These are phyloP conservation scores for Heliconius nattereri DNA, from an alignment of 1,140 invertebrate species.

Conservation along the genomic window DNA sequence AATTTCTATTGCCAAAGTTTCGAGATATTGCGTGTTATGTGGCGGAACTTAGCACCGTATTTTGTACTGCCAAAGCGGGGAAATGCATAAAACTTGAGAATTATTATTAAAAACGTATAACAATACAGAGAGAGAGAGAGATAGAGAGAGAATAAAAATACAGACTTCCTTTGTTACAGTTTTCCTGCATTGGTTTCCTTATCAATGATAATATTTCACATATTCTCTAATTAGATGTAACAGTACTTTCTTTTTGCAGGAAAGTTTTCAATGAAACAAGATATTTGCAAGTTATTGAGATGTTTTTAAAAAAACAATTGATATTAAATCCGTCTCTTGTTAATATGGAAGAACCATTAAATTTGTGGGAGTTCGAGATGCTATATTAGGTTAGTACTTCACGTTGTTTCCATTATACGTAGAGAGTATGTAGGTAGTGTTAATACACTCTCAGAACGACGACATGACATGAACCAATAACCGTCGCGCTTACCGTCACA, in stretches of 20 bases:
- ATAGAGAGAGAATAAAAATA: too few species aligned
- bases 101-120: too few species aligned
- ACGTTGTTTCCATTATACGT: too few species aligned
- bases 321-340: slow-evolving; percentile 63
- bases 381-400: neutral
- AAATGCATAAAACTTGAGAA: neutral
- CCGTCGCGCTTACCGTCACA: neutral
- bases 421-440: too few species aligned
- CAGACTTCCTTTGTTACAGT: slow-evolving; percentile 46
- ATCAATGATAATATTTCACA: slow-evolving; percentile 89
- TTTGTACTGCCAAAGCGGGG: neutral
- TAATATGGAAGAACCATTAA: slow-evolving; percentile 76
- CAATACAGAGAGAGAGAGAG: too few species aligned
- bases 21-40: neutral
- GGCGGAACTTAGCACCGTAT: neutral
- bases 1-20: neutral
- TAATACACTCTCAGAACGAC: too few species aligned
- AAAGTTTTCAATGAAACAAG: slow-evolving; percentile 90
- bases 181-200: slow-evolving; percentile 47
- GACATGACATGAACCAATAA: neutral
- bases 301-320: slow-evolving; percentile 71
- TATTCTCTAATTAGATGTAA: slow-evolving; percentile 91
- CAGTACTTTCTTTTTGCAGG: slow-evolving; percentile 88
- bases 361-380: slow-evolving; percentile 62
- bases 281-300: slow-evolving; percentile 78